Evolutionary conservation across 2,113 vertebrate genomes (phyloP).

Genomic region (Cairina moschata): DNA sequence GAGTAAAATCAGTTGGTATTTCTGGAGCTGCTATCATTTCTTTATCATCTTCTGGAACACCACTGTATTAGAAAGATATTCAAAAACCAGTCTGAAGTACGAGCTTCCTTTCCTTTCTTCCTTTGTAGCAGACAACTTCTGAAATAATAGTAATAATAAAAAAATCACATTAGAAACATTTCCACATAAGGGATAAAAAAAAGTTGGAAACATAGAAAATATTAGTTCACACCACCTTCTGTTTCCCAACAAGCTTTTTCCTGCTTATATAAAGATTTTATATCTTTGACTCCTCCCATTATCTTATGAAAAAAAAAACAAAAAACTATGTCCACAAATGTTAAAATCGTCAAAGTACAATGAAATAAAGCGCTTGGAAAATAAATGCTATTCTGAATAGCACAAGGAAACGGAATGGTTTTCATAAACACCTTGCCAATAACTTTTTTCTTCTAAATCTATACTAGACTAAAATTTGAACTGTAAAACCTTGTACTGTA

Average conservation of each 20-base stretch:
- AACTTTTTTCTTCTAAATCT: neutral
- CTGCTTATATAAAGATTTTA: neutral
- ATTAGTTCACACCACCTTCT: neutral
- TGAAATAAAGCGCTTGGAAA: neutral
- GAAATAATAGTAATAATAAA: constrained; percentile 12
- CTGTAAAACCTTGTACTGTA: neutral
- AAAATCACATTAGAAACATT: neutral
- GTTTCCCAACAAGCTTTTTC: neutral
- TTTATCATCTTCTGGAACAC: constrained; percentile 98
- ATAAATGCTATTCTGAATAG: neutral
- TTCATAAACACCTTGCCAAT: neutral
- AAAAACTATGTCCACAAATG: neutral
- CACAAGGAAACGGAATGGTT: neutral
- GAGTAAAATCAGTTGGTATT: constrained; percentile 96
- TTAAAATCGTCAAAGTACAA: neutral
- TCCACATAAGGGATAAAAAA: neutral
- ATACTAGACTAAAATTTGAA: neutral
- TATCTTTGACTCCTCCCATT: neutral
- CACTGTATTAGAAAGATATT: constrained; percentile 80
- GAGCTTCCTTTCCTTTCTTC: constrained; percentile 67
- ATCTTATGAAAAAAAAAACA: neutral
- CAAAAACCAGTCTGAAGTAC: constrained; percentile 74
- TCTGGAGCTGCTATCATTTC: constrained; percentile 99
- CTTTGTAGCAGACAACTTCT: constrained; percentile 68
- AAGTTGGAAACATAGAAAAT: neutral